Conservation (phyloP, 2,797 vertebrate genomes). For the Sebastes flavidus region DNA sequence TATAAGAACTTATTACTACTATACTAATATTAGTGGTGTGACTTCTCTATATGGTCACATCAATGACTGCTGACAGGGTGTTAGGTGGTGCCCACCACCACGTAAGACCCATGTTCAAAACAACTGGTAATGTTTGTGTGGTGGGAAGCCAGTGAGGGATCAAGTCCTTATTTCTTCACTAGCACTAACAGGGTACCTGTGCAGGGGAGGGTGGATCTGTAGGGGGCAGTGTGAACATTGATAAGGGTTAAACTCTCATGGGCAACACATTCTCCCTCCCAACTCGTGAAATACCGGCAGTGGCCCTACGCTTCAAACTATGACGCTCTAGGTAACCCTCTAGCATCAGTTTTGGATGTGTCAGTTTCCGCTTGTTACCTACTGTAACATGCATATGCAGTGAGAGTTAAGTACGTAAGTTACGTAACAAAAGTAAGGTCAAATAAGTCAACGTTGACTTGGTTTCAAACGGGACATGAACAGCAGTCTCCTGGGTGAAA, state of each 20-base stretch:
- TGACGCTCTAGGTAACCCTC: background rate
- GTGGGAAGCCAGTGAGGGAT: background rate
- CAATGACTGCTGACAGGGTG: background rate
- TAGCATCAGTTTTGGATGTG: background rate
- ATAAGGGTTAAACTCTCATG: background rate
- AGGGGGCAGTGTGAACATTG: background rate
- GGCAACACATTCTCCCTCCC: background rate
- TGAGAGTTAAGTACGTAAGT: too few species aligned
- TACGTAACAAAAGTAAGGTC: background rate
- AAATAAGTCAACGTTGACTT: background rate
- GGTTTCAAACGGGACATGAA: background rate
- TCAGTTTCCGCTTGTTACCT: background rate
- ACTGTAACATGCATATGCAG: background rate
- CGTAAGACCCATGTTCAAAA: too few species aligned
- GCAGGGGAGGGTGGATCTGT: background rate
- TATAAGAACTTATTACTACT: background rate
- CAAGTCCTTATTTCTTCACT: background rate
- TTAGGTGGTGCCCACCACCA: background rate
- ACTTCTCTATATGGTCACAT: background rate
- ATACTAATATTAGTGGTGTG: background rate
- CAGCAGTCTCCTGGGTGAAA: background rate
- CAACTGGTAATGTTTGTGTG: background rate
- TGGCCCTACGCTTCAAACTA: background rate
- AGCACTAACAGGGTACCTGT: background rate
- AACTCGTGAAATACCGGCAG: background rate